Evolutionary conservation across 2,113 vertebrate species (phyloP).

Genomic region (Nothoprocta perdicaria): DNA sequence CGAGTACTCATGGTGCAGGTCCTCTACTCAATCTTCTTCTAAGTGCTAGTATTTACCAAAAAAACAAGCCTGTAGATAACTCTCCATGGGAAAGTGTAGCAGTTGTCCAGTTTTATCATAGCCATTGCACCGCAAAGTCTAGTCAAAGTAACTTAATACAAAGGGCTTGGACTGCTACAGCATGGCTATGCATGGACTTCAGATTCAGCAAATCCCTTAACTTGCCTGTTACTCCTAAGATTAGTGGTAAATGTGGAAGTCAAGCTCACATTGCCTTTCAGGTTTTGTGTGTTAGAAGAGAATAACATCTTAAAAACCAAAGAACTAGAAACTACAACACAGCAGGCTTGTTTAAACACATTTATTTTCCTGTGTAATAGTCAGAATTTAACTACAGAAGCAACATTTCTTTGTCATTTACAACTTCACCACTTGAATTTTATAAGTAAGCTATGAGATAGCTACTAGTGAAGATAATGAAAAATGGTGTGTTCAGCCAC

Average conservation of each 20-base stretch:
- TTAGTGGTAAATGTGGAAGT: background rate
- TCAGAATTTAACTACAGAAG: background rate
- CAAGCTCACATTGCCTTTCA: background rate
- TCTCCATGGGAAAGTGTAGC: background rate
- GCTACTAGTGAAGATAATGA: background rate
- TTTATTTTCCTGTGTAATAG: background rate
- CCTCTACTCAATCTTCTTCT: background rate
- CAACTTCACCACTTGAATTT: background rate
- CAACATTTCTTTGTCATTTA: background rate
- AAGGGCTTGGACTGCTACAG: background rate
- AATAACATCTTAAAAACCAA: background rate
- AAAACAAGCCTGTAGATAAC: background rate
- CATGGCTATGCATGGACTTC: accelerated
- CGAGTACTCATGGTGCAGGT: background rate
- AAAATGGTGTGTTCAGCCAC: background rate
- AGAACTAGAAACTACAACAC: background rate
- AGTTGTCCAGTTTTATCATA: background rate
- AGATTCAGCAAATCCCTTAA: background rate
- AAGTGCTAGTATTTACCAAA: background rate
- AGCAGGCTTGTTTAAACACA: background rate
- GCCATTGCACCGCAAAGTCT: background rate
- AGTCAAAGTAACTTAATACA: background rate
- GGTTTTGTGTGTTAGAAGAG: background rate
- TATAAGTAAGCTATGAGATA: background rate
- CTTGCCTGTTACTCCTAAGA: background rate